Conservation (phyloP, 2,797 vertebrate species). For the Sebastolobus altivelis region DNA sequence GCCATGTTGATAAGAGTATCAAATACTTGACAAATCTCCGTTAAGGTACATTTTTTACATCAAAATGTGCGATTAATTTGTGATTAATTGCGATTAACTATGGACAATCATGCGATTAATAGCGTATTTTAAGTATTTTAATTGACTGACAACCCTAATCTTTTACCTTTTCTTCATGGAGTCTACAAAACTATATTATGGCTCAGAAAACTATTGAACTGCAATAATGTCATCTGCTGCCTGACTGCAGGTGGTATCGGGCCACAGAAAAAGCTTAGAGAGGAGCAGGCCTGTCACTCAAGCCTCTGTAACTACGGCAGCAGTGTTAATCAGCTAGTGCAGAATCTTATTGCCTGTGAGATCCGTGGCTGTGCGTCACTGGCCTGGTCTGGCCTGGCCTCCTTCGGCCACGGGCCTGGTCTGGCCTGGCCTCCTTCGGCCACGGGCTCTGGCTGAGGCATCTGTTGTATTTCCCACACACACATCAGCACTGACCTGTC, state of each 20-base stretch:
- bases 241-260: conserved; percentile 14
- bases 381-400: conserved; percentile 30
- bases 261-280: conserved; percentile 38
- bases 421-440: conserved; percentile 29
- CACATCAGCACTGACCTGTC: conserved; percentile 14
- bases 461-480: neutral
- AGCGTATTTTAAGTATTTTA: no score
- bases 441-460: conserved; percentile 26
- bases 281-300: conserved; percentile 64
- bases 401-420: conserved; percentile 18
- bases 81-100: no score
- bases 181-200: neutral
- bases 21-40: no score
- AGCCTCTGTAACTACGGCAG: conserved; percentile 64
- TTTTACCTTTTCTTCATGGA: neutral
- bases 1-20: no score
- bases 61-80: no score
- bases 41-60: no score
- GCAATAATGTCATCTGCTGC: neutral
- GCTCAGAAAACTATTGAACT: neutral
- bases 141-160: no score
- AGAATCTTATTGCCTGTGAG: conserved; percentile 57
- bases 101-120: no score
- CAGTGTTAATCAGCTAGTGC: conserved; percentile 61
- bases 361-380: conserved; percentile 57